Conservation (phyloP, 2,888 invertebrate genomes). For the Drosophila paramelanica region DNA sequence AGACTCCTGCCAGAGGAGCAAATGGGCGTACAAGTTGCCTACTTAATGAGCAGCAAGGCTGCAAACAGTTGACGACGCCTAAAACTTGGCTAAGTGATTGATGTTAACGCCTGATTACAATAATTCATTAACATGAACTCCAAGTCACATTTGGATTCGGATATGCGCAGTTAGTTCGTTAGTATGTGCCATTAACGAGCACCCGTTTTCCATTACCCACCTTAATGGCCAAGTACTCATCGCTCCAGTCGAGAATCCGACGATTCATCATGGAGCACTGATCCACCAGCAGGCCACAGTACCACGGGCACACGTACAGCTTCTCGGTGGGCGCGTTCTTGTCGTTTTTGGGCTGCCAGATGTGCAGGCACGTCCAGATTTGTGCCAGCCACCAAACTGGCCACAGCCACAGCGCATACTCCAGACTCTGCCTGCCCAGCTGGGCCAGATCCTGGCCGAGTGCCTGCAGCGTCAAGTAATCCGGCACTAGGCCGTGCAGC, state of each 20-base stretch:
- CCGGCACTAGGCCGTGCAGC: slow-evolving; percentile 89
- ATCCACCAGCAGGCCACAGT: slow-evolving; percentile 92
- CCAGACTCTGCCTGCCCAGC: slow-evolving; percentile 86
- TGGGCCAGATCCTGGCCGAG: slow-evolving; percentile 87
- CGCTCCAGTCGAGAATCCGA: slow-evolving; percentile 88
- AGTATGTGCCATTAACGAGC: slow-evolving; percentile 5
- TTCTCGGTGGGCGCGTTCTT: slow-evolving; percentile 93
- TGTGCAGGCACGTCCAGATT: slow-evolving; percentile 93
- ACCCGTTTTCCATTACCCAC: slow-evolving; percentile 69
- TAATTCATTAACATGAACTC: slow-evolving; percentile 61
- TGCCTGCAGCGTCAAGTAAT: slow-evolving; percentile 94
- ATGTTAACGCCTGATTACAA: slow-evolving; percentile 69
- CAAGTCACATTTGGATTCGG: slow-evolving; percentile 18
- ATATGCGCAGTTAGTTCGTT: slow-evolving; percentile 17
- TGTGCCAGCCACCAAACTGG: slow-evolving; percentile 92
- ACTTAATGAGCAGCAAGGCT: slow-evolving; percentile 21
- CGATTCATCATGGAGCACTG: slow-evolving; percentile 94
- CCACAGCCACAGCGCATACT: slow-evolving; percentile 92
- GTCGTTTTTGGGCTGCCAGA: slow-evolving; percentile 94
- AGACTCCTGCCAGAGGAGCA: background rate
- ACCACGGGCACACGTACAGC: slow-evolving; percentile 93
- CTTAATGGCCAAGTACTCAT: slow-evolving; percentile 85
- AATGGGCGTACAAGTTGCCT: background rate
- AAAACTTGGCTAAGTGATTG: slow-evolving; percentile 54
- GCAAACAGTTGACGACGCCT: slow-evolving; percentile 26